Evolutionary conservation across 2,113 vertebrate species (phyloP), one percentile per base, ranked within the genome.

Genomic region (Neodon shergylaensis): DNA sequence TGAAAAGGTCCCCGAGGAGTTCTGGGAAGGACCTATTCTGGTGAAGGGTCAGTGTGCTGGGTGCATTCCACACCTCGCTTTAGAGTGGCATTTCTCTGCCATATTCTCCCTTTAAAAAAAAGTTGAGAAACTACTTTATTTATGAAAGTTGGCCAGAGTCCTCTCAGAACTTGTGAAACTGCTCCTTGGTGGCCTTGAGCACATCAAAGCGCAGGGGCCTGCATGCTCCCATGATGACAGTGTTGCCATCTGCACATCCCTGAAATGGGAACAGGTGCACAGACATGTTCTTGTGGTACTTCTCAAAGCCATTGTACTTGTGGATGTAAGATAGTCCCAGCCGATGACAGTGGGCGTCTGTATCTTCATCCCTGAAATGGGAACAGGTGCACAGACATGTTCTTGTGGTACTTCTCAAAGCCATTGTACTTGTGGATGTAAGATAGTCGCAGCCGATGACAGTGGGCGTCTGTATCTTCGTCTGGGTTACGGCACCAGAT

Each of bases 341-440:
- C 21, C 0, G 3, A 9, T 4, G 70, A 39, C 36, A 72, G 70
- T n/a, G 33, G 11, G 0, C 49, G 49, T 49, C 49, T 49, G 49
- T 49, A 49, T 49, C 49, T 49, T 49, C 49, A 44, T 44, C 42
- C 42, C 42, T 44, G 42, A 44, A 44, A 44, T 47, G 99, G 99
- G 0, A 99, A 99, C 54, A 99, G 98, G 84, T 99, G 99, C 90
- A 99, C 99, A 0, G 99, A 99, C 98, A 99, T 99, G 98, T 99
- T 99, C 98, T 99, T 99, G 36, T 73, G 70, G 9, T 8, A 4
- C 17, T n/a, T 39, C 8, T 73, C 70, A 39, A 39, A 10, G n/a
- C 17, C 3, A 22, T 22, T 39, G 19, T 22, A 21, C 19, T 39
- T 39, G 9, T 4, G 31, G n/a, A 73, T 22, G n/a, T n/a, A 10